Conservation (phyloP, 2,797 vertebrate species). For the Pelobates cultripes region DNA sequence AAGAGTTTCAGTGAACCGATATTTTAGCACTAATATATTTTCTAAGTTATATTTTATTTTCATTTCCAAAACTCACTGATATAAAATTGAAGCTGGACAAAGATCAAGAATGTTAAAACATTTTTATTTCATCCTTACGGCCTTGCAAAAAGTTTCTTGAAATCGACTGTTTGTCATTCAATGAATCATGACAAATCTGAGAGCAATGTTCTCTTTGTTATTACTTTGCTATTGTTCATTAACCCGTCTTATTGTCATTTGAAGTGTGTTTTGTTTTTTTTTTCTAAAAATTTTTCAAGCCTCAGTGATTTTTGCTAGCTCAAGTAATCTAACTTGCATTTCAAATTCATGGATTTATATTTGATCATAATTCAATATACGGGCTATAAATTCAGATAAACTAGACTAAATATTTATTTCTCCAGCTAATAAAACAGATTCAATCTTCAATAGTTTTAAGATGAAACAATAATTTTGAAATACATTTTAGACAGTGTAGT, state of each 20-base stretch:
- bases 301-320: constrained; percentile 52
- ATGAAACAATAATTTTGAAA: constrained; percentile 31
- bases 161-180: constrained; percentile 53
- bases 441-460: constrained; percentile 41
- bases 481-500: not conserved
- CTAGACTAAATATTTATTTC: constrained; percentile 51
- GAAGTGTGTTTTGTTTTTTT: constrained; percentile 47
- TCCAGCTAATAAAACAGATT: constrained; percentile 37
- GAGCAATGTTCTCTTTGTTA: constrained; percentile 54
- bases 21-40: too few relatives aligned
- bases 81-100: too few relatives aligned
- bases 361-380: constrained; percentile 52
- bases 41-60: too few relatives aligned
- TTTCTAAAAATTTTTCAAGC: constrained; percentile 49
- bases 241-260: constrained; percentile 54
- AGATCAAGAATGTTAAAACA: not conserved
- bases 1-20: too few relatives aligned
- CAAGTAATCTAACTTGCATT: constrained; percentile 52
- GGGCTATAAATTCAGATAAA: constrained; percentile 50
- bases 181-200: constrained; percentile 54
- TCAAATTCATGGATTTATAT: constrained; percentile 51
- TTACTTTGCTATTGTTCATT: constrained; percentile 56
- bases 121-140: constrained; percentile 17
- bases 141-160: constrained; percentile 19
- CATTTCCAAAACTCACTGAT: too few relatives aligned